Percentiles rank a stretch among this genome's conserved stretches.
Conservation (phyloP, 2,888 invertebrate species). For the Andrena dorsata region DNA sequence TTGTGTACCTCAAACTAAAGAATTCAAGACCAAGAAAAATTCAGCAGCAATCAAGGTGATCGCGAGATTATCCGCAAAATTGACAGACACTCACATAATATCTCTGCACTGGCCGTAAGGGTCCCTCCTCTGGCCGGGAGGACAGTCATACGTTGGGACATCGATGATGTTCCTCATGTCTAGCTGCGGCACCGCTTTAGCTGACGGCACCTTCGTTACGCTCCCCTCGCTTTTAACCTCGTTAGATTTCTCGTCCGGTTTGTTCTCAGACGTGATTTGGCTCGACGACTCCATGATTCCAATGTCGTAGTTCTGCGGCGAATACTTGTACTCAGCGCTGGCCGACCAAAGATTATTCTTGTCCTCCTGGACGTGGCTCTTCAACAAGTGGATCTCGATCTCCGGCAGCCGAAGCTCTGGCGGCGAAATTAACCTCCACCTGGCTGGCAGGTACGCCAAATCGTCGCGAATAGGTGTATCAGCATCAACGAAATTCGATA, state of each 20-base stretch:
- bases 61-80: too few species aligned
- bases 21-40: too few species aligned
- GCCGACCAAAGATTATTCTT: background rate
- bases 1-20: too few species aligned
- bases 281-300: background rate
- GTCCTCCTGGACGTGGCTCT: constrained; percentile 1
- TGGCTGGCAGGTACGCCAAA: background rate
- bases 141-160: too few species aligned
- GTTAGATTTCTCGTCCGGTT: too few species aligned
- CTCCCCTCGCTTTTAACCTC: background rate
- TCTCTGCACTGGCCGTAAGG: too few species aligned
- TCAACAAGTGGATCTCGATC: constrained; percentile 35
- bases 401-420: constrained; percentile 4
- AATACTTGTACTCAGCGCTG: constrained; percentile 37
- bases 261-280: too few species aligned
- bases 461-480: too few species aligned
- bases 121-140: too few species aligned
- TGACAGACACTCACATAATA: too few species aligned
- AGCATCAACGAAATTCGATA: too few species aligned
- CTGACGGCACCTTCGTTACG: background rate
- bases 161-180: constrained; percentile 14
- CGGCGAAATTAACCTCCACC: constrained; percentile 13
- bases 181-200: background rate
- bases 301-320: background rate
- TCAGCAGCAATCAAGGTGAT: too few species aligned